phyloP scores from a whole-genome alignment of 2,113 vertebrate genomes.

The Gnathonemus longibarbis region DNA sequence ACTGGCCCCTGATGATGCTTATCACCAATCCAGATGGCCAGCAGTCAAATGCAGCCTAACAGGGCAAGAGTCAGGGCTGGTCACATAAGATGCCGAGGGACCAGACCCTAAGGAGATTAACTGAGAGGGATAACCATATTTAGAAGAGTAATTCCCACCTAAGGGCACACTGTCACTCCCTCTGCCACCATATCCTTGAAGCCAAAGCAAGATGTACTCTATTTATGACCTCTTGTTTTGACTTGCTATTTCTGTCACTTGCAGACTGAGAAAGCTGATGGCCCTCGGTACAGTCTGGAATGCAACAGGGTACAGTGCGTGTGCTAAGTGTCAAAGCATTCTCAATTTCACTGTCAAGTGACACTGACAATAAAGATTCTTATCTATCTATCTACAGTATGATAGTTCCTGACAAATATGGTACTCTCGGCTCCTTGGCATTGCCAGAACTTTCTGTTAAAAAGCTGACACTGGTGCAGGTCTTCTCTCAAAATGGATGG shows the following conservation, averaged over 20 bases:
- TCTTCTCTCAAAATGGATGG: neutral
- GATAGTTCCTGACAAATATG: neutral
- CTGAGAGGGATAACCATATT: slow-evolving; percentile 26
- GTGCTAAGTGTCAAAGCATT: neutral
- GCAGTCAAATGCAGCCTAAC: neutral
- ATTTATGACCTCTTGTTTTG: neutral
- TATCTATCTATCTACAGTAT: too few relatives aligned
- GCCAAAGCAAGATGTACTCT: neutral
- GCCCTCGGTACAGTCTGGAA: neutral
- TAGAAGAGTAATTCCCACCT: slow-evolving; percentile 29
- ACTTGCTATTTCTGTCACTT: slow-evolving; percentile 15
- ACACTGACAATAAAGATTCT: too few relatives aligned
- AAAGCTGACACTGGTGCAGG: neutral
- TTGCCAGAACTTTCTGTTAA: neutral
- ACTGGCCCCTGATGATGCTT: neutral
- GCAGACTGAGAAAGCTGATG: neutral
- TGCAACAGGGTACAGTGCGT: neutral
- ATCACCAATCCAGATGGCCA: neutral
- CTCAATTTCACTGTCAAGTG: too few relatives aligned
- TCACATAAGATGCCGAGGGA: slow-evolving; percentile 9
- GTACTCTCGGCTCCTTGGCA: neutral
- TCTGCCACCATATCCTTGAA: neutral
- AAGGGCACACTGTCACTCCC: neutral
- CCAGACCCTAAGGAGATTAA: slow-evolving; percentile 27
- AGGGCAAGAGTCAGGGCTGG: slow-evolving; percentile 16